Evolutionary conservation across 2,888 invertebrate species (phyloP).

Genomic region (Lycaena phlaeas): DNA sequence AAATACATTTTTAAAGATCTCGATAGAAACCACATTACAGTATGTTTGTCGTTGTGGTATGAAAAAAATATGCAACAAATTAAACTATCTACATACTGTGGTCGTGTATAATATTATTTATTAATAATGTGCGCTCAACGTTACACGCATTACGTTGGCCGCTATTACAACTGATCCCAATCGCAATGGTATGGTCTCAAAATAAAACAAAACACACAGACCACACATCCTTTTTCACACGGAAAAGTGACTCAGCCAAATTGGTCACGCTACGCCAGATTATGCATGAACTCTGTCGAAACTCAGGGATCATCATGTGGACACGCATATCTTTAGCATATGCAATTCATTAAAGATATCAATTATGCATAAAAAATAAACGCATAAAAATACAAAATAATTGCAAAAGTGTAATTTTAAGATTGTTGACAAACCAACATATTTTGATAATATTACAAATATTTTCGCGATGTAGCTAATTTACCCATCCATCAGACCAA

Average conservation of each 20-base stretch:
- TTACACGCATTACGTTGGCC: neutral
- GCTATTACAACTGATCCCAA: neutral
- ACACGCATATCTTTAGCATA: neutral
- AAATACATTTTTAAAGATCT: too few species aligned
- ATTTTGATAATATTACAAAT: too few species aligned
- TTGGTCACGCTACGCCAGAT: conserved; percentile 3
- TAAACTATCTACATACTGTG: neutral
- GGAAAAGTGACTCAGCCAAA: conserved; percentile 2
- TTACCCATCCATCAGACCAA: too few species aligned
- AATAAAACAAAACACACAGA: conserved; percentile 2
- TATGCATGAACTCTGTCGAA: conserved; percentile 1
- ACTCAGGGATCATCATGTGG: neutral
- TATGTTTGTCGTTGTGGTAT: too few species aligned
- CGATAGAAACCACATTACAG: too few species aligned
- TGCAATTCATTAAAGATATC: neutral
- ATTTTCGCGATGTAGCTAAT: too few species aligned
- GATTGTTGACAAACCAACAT: too few species aligned
- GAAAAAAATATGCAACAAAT: neutral
- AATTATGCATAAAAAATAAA: neutral
- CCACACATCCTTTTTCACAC: conserved; percentile 6
- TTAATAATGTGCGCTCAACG: neutral
- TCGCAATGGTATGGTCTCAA: neutral
- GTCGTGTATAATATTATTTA: conserved; percentile 2
- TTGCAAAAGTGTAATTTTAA: too few species aligned
- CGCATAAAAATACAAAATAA: too few species aligned